Evolutionary conservation across 1,140 invertebrate genomes (phyloP).

Genomic region (Archegozetes longisetosus): DNA sequence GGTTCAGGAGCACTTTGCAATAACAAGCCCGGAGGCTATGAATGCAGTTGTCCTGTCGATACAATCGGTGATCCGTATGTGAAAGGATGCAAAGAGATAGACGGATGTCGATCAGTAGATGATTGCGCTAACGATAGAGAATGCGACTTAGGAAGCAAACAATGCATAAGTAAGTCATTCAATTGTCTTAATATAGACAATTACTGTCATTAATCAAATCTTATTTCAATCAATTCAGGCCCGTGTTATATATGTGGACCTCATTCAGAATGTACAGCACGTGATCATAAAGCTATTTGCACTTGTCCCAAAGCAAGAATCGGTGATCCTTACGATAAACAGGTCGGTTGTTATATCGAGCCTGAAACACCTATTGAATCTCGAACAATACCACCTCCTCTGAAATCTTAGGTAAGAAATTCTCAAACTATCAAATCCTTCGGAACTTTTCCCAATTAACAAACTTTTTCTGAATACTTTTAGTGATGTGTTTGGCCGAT

Average conservation of each 20-base stretch:
- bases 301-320: conserved; percentile 49
- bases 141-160: conserved; percentile 38
- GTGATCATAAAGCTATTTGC: conserved; percentile 57
- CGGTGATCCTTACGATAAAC: conserved; percentile 41
- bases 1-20: conserved; percentile 61
- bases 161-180: conserved; percentile 23
- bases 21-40: conserved; percentile 39
- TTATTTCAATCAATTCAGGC: conserved; percentile 32
- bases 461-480: no score
- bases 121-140: conserved; percentile 59
- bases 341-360: conserved; percentile 43
- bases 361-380: conserved; percentile 28
- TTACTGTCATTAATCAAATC: neutral
- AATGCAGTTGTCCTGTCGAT: conserved; percentile 54
- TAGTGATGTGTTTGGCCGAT: conserved; percentile 73
- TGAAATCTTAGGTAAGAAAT: conserved; percentile 29
- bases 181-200: neutral
- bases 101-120: conserved; percentile 51
- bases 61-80: conserved; percentile 59
- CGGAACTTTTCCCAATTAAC: no score
- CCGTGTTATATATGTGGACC: conserved; percentile 57
- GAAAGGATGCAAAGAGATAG: conserved; percentile 43
- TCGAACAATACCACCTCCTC: conserved; percentile 63
- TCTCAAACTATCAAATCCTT: no score
- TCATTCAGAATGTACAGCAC: conserved; percentile 58